These are phyloP conservation scores for Hecatera dysodea DNA, from an alignment of 2,888 invertebrate species.

Conservation along the genomic window DNA sequence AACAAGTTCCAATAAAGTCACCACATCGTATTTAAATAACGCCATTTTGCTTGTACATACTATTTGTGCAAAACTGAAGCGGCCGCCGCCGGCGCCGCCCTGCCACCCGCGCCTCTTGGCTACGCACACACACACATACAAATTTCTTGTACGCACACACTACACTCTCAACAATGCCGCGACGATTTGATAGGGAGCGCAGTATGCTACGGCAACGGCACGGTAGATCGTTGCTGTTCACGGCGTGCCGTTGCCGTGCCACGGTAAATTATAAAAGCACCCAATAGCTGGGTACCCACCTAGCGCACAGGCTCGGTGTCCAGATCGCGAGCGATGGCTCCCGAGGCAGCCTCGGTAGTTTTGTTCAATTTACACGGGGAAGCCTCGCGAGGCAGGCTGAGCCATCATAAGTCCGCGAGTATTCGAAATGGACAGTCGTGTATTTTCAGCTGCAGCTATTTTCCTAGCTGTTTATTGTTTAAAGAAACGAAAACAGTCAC, in stretches of 20 bases:
- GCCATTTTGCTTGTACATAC: constrained; percentile 25
- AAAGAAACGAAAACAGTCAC: constrained; percentile 56
- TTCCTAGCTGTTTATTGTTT: constrained; percentile 53
- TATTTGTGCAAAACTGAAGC: constrained; percentile 17
- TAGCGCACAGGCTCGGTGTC: constrained; percentile 22
- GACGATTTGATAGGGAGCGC: constrained; percentile 33
- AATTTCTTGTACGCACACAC: constrained; percentile 17
- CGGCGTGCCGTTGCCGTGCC: too few species aligned
- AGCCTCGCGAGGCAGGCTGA: constrained; percentile 47
- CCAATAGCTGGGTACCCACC: not conserved
- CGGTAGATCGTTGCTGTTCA: too few species aligned
- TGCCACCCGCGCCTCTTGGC: constrained; percentile 26
- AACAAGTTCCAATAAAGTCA: constrained; percentile 26
- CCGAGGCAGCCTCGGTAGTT: constrained; percentile 55
- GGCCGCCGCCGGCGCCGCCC: constrained; percentile 18
- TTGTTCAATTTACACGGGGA: constrained; percentile 53
- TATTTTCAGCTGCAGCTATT: constrained; percentile 62
- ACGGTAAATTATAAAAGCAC: constrained; percentile 5
- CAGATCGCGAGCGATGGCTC: constrained; percentile 33
- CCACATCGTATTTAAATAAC: constrained; percentile 32
- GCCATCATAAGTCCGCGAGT: constrained; percentile 57
- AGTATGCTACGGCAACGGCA: constrained; percentile 33
- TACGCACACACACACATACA: constrained; percentile 31
- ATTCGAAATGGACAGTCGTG: constrained; percentile 61
- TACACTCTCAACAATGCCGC: constrained; percentile 33